Percentiles rank a stretch among this genome's conserved stretches.
Conservation (phyloP, 2,797 vertebrate species). For the Adelosebastes latens region DNA sequence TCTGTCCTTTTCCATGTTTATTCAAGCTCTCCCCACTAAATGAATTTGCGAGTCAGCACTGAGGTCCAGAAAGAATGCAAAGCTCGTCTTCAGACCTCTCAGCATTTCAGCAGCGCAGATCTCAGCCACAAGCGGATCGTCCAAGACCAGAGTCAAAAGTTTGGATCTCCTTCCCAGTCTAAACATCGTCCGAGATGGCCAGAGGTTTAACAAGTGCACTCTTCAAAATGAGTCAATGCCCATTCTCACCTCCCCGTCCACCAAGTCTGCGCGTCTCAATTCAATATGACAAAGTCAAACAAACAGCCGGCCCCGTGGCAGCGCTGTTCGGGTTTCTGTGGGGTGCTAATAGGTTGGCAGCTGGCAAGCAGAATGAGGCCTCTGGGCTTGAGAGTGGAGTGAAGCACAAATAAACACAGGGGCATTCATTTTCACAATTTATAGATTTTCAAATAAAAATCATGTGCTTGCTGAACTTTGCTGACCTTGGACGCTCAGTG, state of each 20-base stretch:
- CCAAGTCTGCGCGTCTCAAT: constrained; percentile 53
- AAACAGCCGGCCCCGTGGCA: constrained; percentile 65
- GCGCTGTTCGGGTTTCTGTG: constrained; percentile 59
- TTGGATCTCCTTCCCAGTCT: constrained; percentile 61
- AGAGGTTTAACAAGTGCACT: constrained; percentile 68
- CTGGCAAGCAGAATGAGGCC: constrained; percentile 60
- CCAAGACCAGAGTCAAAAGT: constrained; percentile 52
- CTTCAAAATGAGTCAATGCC: constrained; percentile 58
- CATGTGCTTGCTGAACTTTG: constrained; percentile 75
- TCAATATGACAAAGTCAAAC: constrained; percentile 77
- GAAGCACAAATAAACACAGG: constrained; percentile 78
- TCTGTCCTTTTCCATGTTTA: constrained; percentile 59
- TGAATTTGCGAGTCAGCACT: constrained; percentile 67
- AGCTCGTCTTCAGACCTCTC: constrained; percentile 47
- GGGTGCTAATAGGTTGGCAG: constrained; percentile 73
- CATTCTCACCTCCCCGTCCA: constrained; percentile 50
- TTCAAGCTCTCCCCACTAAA: constrained; percentile 52
- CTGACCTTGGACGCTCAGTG: constrained; percentile 64
- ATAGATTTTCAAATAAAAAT: constrained; percentile 81
- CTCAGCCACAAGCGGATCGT: constrained; percentile 42
- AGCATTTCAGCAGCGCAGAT: constrained; percentile 42
- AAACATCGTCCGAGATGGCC: constrained; percentile 64
- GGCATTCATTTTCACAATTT: constrained; percentile 78
- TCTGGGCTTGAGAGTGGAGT: constrained; percentile 45
- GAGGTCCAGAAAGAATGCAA: constrained; percentile 69